These are phyloP conservation scores for Pelodiscus sinensis DNA, from an alignment of 2,113 vertebrate species.

Conservation along the genomic window DNA sequence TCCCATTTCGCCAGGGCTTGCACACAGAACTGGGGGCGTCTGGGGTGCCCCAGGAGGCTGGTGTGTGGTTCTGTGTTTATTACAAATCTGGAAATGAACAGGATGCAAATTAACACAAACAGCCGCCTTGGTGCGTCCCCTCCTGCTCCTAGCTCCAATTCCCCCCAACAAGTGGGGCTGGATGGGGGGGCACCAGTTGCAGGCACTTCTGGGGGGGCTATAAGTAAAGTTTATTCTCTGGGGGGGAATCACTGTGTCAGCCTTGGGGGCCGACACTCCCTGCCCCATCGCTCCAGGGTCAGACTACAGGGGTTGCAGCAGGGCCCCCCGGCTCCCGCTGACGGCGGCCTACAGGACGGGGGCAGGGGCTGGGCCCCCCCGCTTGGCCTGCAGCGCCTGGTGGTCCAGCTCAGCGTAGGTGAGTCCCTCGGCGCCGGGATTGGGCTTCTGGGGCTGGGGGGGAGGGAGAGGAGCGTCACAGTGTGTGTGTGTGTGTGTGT, in stretches of 20 bases:
- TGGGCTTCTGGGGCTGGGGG: neutral
- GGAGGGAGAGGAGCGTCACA: too few relatives aligned
- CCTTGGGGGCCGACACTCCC: neutral
- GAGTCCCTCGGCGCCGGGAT: neutral
- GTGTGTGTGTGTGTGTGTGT: neutral
- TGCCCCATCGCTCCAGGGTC: neutral
- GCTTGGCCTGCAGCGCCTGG: neutral
- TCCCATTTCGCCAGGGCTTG: neutral
- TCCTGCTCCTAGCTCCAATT: neutral
- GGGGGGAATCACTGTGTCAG: neutral
- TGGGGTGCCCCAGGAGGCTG: neutral
- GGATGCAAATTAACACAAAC: neutral
- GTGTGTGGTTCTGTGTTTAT: neutral
- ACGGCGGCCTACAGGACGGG: neutral
- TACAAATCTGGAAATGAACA: neutral
- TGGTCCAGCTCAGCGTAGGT: neutral
- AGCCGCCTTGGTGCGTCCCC: neutral
- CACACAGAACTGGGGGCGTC: neutral
- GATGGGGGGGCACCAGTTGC: neutral
- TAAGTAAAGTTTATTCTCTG: neutral
- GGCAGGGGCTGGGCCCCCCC: neutral
- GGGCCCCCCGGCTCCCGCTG: neutral
- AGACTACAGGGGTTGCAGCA: neutral
- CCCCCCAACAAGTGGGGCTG: neutral
- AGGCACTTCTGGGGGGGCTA: accelerated